A percentile compares a stretch with the other conserved stretches of the same genome.
Conservation (phyloP, 2,797 vertebrate genomes). For the Siniperca undulata region DNA sequence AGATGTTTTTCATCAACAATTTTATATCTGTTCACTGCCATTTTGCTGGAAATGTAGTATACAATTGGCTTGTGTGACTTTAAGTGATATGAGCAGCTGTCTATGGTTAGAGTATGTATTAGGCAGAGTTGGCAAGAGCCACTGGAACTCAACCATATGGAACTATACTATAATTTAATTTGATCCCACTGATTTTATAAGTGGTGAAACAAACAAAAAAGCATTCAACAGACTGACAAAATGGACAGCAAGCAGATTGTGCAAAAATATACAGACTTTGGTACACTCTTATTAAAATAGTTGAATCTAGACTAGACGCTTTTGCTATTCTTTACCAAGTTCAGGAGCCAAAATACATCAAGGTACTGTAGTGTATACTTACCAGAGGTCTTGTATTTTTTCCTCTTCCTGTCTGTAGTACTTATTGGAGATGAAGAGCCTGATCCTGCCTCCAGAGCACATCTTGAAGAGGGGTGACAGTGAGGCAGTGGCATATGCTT, state of each 20-base stretch:
- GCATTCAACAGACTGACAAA: not conserved
- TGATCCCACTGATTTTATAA: not conserved
- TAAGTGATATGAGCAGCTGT: not conserved
- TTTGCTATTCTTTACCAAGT: not conserved
- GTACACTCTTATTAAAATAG: not conserved
- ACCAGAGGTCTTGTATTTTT: slow-evolving; percentile 9
- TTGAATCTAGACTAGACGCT: not conserved
- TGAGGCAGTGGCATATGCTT: slow-evolving; percentile 97
- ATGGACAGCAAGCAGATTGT: not conserved
- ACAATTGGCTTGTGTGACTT: not conserved
- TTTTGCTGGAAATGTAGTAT: not conserved
- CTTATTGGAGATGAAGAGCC: slow-evolving; percentile 99
- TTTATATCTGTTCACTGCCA: not conserved
- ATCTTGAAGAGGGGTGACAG: slow-evolving; percentile 99
- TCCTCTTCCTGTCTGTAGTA: slow-evolving; percentile 86
- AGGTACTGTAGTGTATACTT: not conserved
- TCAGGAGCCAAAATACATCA: not conserved
- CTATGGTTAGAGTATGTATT: too few relatives aligned
- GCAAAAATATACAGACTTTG: not conserved
- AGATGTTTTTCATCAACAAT: not conserved
- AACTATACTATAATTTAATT: not conserved
- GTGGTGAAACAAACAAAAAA: not conserved
- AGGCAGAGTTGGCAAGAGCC: not conserved
- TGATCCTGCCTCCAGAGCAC: slow-evolving; percentile 98
- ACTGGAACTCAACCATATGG: not conserved